Evolutionary conservation across 2,888 invertebrate species (phyloP).

Genomic region (Philaethria dido): DNA sequence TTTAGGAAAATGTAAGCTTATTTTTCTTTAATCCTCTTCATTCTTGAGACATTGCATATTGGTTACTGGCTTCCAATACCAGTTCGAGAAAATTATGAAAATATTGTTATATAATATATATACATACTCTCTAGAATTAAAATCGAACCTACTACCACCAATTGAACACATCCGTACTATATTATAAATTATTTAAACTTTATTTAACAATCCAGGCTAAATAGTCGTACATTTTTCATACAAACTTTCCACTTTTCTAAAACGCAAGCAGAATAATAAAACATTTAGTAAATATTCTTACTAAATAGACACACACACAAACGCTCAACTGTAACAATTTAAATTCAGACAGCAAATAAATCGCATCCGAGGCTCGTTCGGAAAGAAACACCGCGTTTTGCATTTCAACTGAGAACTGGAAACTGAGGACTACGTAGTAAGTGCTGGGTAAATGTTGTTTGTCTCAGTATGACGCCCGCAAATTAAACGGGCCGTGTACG

Average conservation of each 20-base stretch:
- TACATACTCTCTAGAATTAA: too few relatives aligned
- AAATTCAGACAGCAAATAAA: slow-evolving; percentile 40
- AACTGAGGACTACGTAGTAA: too few relatives aligned
- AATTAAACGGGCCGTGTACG: slow-evolving; percentile 38
- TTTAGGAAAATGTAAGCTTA: too few relatives aligned
- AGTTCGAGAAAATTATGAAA: too few relatives aligned
- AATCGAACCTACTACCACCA: too few relatives aligned
- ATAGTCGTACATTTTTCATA: background rate
- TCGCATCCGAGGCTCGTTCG: slow-evolving; percentile 30
- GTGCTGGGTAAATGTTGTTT: slow-evolving; percentile 30
- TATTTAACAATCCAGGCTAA: background rate
- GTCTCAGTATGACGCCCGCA: slow-evolving; percentile 38
- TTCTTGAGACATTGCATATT: too few relatives aligned
- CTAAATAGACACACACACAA: slow-evolving; percentile 22
- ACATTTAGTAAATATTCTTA: slow-evolving; percentile 5
- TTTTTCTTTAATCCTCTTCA: too few relatives aligned
- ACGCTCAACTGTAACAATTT: slow-evolving; percentile 35
- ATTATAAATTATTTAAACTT: background rate
- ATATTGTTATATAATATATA: too few relatives aligned
- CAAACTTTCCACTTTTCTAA: background rate
- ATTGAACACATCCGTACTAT: background rate
- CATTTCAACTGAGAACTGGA: slow-evolving; percentile 27
- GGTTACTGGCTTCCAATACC: too few relatives aligned
- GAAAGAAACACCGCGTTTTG: slow-evolving; percentile 39
- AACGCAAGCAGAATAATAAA: background rate